These are phyloP conservation scores for Coracias cyanogaster DNA, from an alignment of 2,797 vertebrate species.

Conservation along the genomic window DNA sequence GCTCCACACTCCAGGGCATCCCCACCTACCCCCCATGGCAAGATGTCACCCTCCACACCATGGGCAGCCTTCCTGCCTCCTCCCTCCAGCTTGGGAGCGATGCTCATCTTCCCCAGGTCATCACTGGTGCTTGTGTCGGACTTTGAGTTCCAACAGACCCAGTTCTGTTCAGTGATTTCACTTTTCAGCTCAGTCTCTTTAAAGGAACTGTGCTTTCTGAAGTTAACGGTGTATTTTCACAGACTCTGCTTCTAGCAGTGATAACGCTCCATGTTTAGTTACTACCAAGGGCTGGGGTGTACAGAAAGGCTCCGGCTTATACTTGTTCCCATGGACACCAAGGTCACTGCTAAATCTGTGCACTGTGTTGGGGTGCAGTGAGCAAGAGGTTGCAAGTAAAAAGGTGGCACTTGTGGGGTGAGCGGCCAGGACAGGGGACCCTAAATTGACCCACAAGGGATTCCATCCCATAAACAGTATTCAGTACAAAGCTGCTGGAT, in stretches of 20 bases:
- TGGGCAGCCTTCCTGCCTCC: background rate
- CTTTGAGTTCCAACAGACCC: background rate
- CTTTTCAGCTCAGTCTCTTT: background rate
- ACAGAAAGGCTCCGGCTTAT: background rate
- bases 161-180: too few species aligned
- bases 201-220: background rate
- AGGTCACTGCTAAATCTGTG: background rate
- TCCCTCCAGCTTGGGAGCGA: background rate
- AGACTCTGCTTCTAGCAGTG: background rate
- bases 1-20: background rate
- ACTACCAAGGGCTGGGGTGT: background rate
- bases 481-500: background rate
- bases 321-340: background rate
- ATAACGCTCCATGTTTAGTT: background rate
- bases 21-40: background rate
- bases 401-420: background rate
- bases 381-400: background rate
- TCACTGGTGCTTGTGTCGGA: background rate
- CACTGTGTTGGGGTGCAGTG: background rate
- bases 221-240: background rate
- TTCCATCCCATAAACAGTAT: background rate
- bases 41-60: background rate
- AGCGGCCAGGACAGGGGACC: background rate
- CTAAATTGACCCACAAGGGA: background rate
- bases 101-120: rapidly evolving